A percentile compares a stretch with the other conserved stretches of the same genome.
Conservation (phyloP, 1,140 invertebrate species). For the Cydia pomonella region DNA sequence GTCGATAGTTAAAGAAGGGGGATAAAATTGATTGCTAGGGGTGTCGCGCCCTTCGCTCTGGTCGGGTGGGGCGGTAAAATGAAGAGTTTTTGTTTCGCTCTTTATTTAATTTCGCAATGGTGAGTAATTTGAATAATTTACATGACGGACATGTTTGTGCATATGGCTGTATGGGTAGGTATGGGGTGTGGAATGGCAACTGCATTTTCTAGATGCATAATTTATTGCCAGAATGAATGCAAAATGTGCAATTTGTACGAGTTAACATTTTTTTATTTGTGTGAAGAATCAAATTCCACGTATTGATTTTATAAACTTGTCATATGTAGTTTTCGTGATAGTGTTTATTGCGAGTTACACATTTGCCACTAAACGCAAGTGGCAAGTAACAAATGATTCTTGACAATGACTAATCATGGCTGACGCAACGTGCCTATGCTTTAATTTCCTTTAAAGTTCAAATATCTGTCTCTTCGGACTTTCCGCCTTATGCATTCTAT, state of each 20-base stretch:
- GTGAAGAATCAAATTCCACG: no score
- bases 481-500: no score
- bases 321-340: no score
- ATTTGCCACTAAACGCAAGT: no score
- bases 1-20: slow-evolving; percentile 57
- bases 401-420: no score
- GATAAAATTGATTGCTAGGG: slow-evolving; percentile 70
- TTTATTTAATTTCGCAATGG: slow-evolving; percentile 77
- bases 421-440: no score
- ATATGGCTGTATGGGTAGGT: slow-evolving; percentile 16
- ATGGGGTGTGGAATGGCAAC: slow-evolving; percentile 3
- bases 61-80: slow-evolving; percentile 62
- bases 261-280: not conserved
- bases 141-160: slow-evolving; percentile 61
- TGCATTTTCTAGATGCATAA: not conserved
- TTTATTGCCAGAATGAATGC: not conserved
- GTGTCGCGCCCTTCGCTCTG: slow-evolving; percentile 63
- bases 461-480: no score
- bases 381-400: no score
- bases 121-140: slow-evolving; percentile 74
- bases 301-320: no score
- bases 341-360: no score
- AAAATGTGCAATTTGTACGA: not conserved
- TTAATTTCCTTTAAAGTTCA: no score
- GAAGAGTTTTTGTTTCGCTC: slow-evolving; percentile 70